phyloP scores from a whole-genome alignment of 2,797 vertebrate genomes.

The Macropodus opercularis region DNA sequence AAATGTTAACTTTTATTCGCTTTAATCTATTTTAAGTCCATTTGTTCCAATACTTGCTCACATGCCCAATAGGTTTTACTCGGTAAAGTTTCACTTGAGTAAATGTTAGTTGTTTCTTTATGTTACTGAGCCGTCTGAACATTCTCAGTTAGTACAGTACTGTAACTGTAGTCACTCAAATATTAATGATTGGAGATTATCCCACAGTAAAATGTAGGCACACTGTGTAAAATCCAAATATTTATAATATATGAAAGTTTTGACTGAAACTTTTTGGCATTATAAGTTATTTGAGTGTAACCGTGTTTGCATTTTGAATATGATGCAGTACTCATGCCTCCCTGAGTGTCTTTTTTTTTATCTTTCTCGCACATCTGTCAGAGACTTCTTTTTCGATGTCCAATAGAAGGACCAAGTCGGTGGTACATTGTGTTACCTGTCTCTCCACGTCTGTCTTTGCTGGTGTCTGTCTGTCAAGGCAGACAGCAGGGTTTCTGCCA shows the following conservation, averaged over 20 bases:
- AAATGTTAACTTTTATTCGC: too few species aligned
- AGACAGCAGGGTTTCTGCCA: conserved; percentile 84
- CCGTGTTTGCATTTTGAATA: conserved; percentile 14
- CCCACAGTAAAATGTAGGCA: background rate
- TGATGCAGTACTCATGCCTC: background rate
- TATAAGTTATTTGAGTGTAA: background rate
- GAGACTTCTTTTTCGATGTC: conserved; percentile 19
- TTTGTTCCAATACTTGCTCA: too few species aligned
- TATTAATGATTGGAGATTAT: background rate
- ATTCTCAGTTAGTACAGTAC: background rate
- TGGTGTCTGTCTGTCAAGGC: conserved; percentile 87
- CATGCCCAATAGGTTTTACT: too few species aligned
- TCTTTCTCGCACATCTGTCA: conserved; percentile 28
- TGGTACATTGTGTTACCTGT: conserved; percentile 83
- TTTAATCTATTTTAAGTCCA: too few species aligned
- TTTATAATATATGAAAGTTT: background rate
- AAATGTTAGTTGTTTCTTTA: background rate
- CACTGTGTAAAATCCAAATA: background rate
- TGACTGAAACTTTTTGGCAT: background rate
- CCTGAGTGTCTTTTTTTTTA: conserved; percentile 5
- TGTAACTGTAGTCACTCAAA: background rate
- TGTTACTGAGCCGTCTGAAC: background rate
- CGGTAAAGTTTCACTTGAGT: background rate
- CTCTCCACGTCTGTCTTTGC: conserved; percentile 91
- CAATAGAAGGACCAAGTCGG: conserved; percentile 18